A percentile compares a stretch with the other conserved stretches of the same genome.
These are phyloP conservation scores for Rotaria magnacalcarata DNA, from an alignment of 2,888 invertebrate species.

Conservation along the genomic window DNA sequence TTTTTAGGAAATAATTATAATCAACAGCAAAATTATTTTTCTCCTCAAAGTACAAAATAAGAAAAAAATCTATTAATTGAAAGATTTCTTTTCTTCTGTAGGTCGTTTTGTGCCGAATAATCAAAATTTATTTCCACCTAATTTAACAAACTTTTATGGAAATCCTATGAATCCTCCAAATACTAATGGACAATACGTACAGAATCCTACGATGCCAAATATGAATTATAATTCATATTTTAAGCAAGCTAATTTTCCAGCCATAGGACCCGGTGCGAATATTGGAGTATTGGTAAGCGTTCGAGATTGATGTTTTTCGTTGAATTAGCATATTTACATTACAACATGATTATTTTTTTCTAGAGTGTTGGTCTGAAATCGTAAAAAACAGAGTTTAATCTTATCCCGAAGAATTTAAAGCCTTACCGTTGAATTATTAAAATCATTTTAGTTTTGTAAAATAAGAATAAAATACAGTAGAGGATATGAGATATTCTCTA, in stretches of 20 bases:
- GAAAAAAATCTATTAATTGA: background rate
- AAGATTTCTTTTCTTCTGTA: background rate
- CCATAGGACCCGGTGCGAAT: background rate
- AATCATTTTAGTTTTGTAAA: no score
- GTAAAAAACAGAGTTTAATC: no score
- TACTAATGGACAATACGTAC: background rate
- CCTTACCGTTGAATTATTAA: no score
- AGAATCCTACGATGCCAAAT: background rate
- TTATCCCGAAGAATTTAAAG: no score
- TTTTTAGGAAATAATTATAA: background rate
- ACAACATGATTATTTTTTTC: no score
- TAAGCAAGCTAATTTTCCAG: background rate
- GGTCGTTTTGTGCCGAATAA: background rate
- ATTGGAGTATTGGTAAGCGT: conserved; percentile 18
- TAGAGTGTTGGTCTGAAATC: no score
- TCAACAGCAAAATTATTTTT: background rate
- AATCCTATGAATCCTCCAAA: background rate
- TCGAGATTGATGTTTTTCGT: no score
- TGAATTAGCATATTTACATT: no score
- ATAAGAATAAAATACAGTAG: no score
- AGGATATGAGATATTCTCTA: no score
- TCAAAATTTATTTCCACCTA: background rate
- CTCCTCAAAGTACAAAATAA: background rate
- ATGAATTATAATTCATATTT: background rate
- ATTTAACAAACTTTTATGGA: background rate